These are phyloP conservation scores for Barnardius zonarius DNA, from an alignment of 2,113 vertebrate species.

Conservation along the genomic window DNA sequence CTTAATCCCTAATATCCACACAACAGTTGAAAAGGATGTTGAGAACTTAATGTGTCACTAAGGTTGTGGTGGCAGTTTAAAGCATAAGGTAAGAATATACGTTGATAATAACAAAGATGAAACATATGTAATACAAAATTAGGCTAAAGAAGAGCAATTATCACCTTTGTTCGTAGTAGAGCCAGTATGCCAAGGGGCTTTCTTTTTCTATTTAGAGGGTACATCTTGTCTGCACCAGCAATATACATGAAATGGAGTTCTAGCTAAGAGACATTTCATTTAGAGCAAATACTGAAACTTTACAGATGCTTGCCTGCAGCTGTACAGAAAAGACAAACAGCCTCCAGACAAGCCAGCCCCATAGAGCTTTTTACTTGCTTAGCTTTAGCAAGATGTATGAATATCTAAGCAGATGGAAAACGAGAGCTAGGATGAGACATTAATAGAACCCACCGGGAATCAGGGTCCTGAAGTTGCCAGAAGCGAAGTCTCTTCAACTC, in stretches of 20 bases:
- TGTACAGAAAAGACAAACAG: slow-evolving; percentile 58
- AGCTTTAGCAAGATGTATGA: background rate
- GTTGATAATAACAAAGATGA: background rate
- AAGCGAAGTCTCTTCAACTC: background rate
- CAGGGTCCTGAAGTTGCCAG: background rate
- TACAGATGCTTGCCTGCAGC: slow-evolving; percentile 36
- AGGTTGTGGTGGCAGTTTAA: background rate
- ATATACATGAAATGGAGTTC: background rate
- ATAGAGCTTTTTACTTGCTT: slow-evolving; percentile 32
- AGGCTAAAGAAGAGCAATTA: background rate
- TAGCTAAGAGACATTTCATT: background rate
- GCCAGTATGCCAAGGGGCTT: background rate
- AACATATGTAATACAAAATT: background rate
- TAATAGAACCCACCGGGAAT: background rate
- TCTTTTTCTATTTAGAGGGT: background rate
- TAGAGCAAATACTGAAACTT: slow-evolving; percentile 38
- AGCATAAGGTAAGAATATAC: background rate
- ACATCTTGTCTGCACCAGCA: background rate
- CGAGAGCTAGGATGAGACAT: background rate
- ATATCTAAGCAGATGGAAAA: background rate
- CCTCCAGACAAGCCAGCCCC: slow-evolving; percentile 46
- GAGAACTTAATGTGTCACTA: background rate
- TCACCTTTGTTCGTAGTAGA: background rate
- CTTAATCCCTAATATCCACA: background rate
- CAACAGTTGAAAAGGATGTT: background rate